Percentiles rank a stretch among this genome's conserved stretches.
Evolutionary conservation across 1,140 invertebrate genomes (phyloP).

Genomic region (Eciton burchellii): DNA sequence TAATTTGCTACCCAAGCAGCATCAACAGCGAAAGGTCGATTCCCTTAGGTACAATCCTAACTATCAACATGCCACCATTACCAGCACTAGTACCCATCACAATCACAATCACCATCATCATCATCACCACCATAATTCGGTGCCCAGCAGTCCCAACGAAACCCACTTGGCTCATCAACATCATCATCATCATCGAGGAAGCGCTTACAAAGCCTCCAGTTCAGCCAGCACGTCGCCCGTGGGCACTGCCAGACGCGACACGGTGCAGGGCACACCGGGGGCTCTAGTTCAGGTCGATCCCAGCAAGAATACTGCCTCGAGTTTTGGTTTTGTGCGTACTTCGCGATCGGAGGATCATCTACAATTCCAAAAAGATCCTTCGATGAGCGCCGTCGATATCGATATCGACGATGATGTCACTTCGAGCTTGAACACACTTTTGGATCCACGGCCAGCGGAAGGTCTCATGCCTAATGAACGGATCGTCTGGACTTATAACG

Average conservation of each 20-base stretch:
- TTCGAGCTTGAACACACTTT: constrained; percentile 95
- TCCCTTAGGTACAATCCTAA: constrained; percentile 86
- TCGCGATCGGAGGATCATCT: constrained; percentile 95
- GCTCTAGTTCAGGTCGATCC: constrained; percentile 49
- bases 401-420: constrained; percentile 97
- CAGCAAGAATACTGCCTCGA: constrained; percentile 65
- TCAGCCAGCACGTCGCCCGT: constrained; percentile 86
- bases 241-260: constrained; percentile 84
- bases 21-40: constrained; percentile 87
- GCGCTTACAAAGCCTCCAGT: constrained; percentile 84
- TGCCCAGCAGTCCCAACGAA: constrained; percentile 93
- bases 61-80: constrained; percentile 77
- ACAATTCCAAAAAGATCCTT: constrained; percentile 91
- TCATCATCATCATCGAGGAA: constrained; percentile 76
- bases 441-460: constrained; percentile 93
- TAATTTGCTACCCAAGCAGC: constrained; percentile 86
- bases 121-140: constrained; percentile 88
- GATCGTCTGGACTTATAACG: constrained; percentile 97
- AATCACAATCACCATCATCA: constrained; percentile 83
- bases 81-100: constrained; percentile 84
- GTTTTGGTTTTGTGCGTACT: constrained; percentile 89
- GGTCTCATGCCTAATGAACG: constrained; percentile 87
- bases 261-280: constrained; percentile 72
- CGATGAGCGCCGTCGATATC: constrained; percentile 93
- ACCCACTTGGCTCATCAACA: constrained; percentile 84